Base-by-base conservation (phyloP, 2,888 invertebrate genomes). In the Gnatocerus cornutus region DNA sequence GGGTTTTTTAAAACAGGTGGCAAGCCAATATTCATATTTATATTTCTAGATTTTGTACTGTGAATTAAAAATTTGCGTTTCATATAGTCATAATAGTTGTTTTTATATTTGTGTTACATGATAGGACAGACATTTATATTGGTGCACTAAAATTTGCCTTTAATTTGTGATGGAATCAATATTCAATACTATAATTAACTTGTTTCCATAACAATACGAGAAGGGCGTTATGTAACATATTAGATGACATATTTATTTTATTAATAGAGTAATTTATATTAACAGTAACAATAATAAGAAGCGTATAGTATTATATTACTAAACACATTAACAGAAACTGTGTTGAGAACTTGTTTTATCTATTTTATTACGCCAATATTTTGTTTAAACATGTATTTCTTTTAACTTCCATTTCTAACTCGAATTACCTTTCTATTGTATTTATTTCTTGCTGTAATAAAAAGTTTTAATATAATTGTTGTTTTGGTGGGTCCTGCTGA, bases 211-310 rank as follows among this genome's bases (percentile, higher is more conserved):
- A n/a, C n/a, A n/a, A 73, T 69, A 69, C 69, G 67, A 45, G 71
- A 71, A 74, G 73, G 71, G 72, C 74, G 63, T 66, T 65, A 68
- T 73, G 72, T 75, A 77, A 73, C 74, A 71, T 75, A 75, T 59
- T 74, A 76, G 76, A 76, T 72, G 69, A 75, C 76, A 74, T 78
- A 79, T 79, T 79, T 79, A 79, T 78, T 79, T 79, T 79, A 78
- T 75, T 77, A 77, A 76, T 77, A 78, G 76, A 78, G 76, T 78
- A 77, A 75, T 77, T 72, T 76, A 78, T 78, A 76, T 77, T 76
- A 72, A 73, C 73, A 73, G 72, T 45, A 45, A 71, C 46, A 69
- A 72, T 71, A 46, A 66, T 63, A 64, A 50, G 52, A 58, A 64
- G 45, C 43, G 39, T 43, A 72, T 72, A 74, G 74, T 74, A 73